Conservation (phyloP, 2,797 vertebrate species). For the Periophthalmus magnuspinnatus region DNA sequence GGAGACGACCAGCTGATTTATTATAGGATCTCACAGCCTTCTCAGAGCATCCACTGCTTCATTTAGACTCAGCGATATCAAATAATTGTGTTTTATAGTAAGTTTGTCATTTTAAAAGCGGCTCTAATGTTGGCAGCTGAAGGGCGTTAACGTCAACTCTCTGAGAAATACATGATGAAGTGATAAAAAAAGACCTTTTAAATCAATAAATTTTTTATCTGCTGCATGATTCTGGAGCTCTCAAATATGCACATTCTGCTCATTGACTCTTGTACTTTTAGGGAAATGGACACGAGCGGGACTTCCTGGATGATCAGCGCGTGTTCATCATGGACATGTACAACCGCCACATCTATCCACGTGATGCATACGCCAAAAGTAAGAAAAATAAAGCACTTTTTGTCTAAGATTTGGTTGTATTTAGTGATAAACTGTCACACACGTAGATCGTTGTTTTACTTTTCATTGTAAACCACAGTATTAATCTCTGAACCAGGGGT, state of each 20-base stretch:
- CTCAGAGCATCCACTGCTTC: constrained; percentile 20
- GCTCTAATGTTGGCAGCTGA: neutral
- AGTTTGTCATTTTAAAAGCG: neutral
- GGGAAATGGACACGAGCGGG: constrained; percentile 96
- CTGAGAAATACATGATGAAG: no score
- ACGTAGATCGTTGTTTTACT: no score
- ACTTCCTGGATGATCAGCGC: constrained; percentile 89
- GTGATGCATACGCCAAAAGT: constrained; percentile 92
- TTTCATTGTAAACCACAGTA: no score
- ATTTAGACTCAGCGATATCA: constrained; percentile 12
- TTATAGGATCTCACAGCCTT: constrained; percentile 18
- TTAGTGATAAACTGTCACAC: no score
- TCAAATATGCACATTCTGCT: neutral
- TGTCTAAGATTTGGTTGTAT: constrained; percentile 4
- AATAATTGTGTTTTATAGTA: neutral
- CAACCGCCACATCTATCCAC: constrained; percentile 93
- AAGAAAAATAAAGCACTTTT: constrained; percentile 55
- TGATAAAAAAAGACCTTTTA: neutral
- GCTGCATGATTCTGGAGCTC: neutral
- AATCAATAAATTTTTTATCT: neutral
- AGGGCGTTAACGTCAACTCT: no score
- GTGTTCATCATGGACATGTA: constrained; percentile 97
- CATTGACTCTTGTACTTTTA: constrained; percentile 43
- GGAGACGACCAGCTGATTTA: constrained; percentile 33
- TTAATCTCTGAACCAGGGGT: no score